Evolutionary conservation across 1,140 invertebrate species (phyloP), one percentile per base, ranked within the genome.

Genomic region (Ephestia elutella): DNA sequence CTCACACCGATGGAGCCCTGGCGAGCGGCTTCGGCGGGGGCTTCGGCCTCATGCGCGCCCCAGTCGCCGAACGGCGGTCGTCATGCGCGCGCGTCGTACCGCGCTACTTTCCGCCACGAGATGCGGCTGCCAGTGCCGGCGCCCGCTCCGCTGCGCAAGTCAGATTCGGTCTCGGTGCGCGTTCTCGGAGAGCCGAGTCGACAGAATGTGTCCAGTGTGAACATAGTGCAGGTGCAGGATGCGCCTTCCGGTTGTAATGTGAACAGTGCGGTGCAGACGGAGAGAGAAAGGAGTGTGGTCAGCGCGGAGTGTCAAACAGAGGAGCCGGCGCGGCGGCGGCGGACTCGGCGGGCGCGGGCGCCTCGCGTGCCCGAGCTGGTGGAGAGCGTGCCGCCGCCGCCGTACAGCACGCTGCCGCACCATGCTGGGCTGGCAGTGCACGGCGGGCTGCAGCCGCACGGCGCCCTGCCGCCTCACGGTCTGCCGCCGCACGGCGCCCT

Each of bases 121-220:
- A 89, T 89, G 87, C 87, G 87, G 81, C 75, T 89, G 78, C 82
- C 84, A 62, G 87, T 89, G 61, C 86, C 87, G 80, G 82, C 87
- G 81, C 82, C 84, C 67, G 80, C 81, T 65, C 75, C 78, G 70
- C 70, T 81, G 65, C 75, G 77, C 63, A 82, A 82, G 71, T 80
- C 78, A 66, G 80, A 80, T 65, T 82, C 84, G 71, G 82, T 84
- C 68, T 83, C 80, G 58, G 81, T 84, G 74, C 81, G 82, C 68
- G 86, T 87, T 51, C 80, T 78, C 63, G 81, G 77, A 65, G 78
- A 80, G 71, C 77, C 76, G 74, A 80, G 75, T 73, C 80, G 69
- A 61, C 68, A 67, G 32, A 72, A 78, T 61, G 82, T 78, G 78
- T 84, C 80, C 67, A 84, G 75, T 86, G 86, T 85, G 75, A 79